Percentiles rank a stretch among this genome's conserved stretches.
Evolutionary conservation across 2,797 vertebrate species (phyloP).

Genomic region (Siniperca scherzeri): DNA sequence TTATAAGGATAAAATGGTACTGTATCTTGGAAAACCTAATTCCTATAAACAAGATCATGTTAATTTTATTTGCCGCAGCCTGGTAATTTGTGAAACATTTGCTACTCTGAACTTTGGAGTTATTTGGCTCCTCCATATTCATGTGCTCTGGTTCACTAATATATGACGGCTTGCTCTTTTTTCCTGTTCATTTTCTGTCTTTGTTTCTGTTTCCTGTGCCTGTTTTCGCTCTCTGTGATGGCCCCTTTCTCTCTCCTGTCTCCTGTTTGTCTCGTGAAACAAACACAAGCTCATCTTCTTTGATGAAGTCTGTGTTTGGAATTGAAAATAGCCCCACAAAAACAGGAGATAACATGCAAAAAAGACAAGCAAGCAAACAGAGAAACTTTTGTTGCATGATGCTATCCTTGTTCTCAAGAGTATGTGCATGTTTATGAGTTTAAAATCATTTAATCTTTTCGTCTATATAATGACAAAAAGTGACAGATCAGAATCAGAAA

Average conservation of each 20-base stretch:
- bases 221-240: conserved; percentile 14
- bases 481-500: background rate
- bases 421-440: background rate
- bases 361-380: background rate
- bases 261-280: conserved; percentile 35
- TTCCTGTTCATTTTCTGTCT: conserved; percentile 17
- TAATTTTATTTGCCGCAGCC: conserved; percentile 39
- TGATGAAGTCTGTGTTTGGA: conserved; percentile 35
- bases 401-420: conserved; percentile 3
- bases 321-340: conserved; percentile 20
- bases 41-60: conserved; percentile 33
- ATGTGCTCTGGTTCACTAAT: conserved; percentile 36
- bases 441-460: background rate
- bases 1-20: background rate
- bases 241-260: conserved; percentile 14
- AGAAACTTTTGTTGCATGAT: background rate
- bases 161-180: background rate
- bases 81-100: conserved; percentile 43
- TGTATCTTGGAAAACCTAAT: background rate
- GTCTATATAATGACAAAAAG: background rate
- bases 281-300: conserved; percentile 53
- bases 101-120: conserved; percentile 36
- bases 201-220: conserved; percentile 19
- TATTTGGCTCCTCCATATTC: conserved; percentile 44
- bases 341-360: background rate